These are phyloP conservation scores for Lateolabrax maculatus DNA, from an alignment of 2,797 vertebrate species.

Conservation along the genomic window DNA sequence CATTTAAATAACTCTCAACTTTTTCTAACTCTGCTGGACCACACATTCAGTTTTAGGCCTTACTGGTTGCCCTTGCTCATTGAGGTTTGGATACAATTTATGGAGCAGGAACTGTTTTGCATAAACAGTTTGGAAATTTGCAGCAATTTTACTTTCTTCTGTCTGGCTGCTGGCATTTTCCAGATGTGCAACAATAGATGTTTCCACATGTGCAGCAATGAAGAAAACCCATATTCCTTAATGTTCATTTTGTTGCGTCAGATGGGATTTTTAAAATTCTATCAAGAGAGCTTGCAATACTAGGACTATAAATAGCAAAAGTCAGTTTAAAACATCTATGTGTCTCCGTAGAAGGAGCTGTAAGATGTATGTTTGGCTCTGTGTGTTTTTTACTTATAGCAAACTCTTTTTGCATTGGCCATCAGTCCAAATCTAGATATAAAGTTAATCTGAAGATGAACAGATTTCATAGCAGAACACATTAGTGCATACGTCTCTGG, in stretches of 20 bases:
- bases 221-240: slow-evolving; percentile 55
- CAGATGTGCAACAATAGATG: slow-evolving; percentile 85
- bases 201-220: slow-evolving; percentile 83
- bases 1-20: slow-evolving; percentile 21
- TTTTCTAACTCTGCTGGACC: slow-evolving; percentile 24
- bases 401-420: neutral
- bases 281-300: slow-evolving; percentile 17
- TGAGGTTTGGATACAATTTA: slow-evolving; percentile 77
- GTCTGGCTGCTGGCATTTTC: slow-evolving; percentile 77
- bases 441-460: neutral
- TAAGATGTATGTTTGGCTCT: neutral
- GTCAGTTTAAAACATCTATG: slow-evolving; percentile 8
- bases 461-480: neutral
- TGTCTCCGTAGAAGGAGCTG: neutral
- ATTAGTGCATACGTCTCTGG: neutral
- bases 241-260: slow-evolving; percentile 47
- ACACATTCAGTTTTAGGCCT: slow-evolving; percentile 44
- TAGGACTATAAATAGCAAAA: slow-evolving; percentile 26
- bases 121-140: slow-evolving; percentile 84
- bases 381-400: slow-evolving; percentile 1
- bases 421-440: neutral
- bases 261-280: slow-evolving; percentile 23
- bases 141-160: slow-evolving; percentile 80
- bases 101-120: slow-evolving; percentile 81
- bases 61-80: slow-evolving; percentile 50